Evolutionary conservation across 2,797 vertebrate genomes (phyloP), one percentile per base, ranked within the genome.

Genomic region (Galagoides demidoff): DNA sequence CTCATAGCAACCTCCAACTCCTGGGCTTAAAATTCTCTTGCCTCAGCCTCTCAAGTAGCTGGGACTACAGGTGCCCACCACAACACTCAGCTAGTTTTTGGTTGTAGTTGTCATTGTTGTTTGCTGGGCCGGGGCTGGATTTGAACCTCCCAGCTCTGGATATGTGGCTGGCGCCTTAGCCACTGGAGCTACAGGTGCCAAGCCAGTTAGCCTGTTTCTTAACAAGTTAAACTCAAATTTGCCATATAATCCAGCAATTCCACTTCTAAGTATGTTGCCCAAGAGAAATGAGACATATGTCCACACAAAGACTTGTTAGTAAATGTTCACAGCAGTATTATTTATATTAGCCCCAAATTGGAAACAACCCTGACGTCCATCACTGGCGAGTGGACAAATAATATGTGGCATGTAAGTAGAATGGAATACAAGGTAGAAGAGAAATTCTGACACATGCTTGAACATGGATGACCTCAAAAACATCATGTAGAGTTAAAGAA

Each of bases 371-470:
- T 16, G 8, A 12, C 55, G 57, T 5, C 43, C 16, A 22, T 39
- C 27, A 5, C 7, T 45, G 76, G 37, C 37, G 4, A 25, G n/a
- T 43, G 49, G 29, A 10, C 45, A 49, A 29, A 77, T 8, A 25
- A 9, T 59, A 19, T 20, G 1, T 19, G 43, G 39, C 8, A 1
- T 52, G 4, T 49, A 17, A 22, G 10, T 63, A 20, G 22, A 0
- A 0, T 66, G 59, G 13, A 45, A 3, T 74, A 13, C 3, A n/a
- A 3, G 39, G 12, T 0, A 49, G 12, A 49, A 49, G 45, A 49
- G 8, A 17, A 13, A 11, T 10, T 27, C 39, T 57, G 45, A 52
- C 22, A 27, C 10, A 27, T n/a, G 23, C 70, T 66, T 0, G 5
- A 11, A 14, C 3, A 6, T 3, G 20, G 22, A 7, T 16, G 55